phyloP scores from a whole-genome alignment of 35 echinoderm and acorn worm species.

The Nesometra sesokonis region DNA sequence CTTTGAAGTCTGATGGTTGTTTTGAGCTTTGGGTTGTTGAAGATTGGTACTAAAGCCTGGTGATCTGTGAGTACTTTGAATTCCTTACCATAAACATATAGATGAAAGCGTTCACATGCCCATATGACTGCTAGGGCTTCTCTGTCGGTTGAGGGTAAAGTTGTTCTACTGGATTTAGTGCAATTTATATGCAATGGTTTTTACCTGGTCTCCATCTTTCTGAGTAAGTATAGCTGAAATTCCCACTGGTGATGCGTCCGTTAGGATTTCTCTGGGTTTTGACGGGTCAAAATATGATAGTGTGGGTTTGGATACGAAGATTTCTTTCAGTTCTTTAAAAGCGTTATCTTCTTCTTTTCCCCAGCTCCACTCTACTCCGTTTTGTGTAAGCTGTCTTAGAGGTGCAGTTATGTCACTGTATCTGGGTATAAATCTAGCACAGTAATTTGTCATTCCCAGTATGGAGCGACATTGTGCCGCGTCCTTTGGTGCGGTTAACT shows the following conservation, averaged over 20 bases:
- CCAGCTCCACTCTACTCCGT: background rate
- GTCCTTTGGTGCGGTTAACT: background rate
- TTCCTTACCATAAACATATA: conserved; percentile 2
- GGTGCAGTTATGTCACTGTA: too few species aligned
- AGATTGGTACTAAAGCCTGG: conserved; percentile 28
- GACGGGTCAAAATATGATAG: too few species aligned
- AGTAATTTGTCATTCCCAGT: too few species aligned
- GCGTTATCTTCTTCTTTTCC: background rate
- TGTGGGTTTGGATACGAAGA: too few species aligned
- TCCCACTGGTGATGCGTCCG: conserved; percentile 12
- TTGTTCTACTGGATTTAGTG: too few species aligned
- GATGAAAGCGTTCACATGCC: background rate
- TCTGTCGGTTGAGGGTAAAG: conserved; percentile 6
- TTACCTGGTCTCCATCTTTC: too few species aligned
- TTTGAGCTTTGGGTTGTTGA: background rate
- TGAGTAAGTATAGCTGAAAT: background rate
- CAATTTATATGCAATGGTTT: too few species aligned
- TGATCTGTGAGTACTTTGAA: conserved; percentile 36
- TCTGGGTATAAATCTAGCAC: too few species aligned
- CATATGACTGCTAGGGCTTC: background rate
- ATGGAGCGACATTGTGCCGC: background rate
- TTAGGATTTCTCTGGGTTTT: background rate
- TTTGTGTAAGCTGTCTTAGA: background rate
- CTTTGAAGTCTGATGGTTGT: conserved; percentile 19
- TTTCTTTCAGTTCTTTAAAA: too few species aligned